Evolutionary conservation across 2,888 invertebrate genomes (phyloP).

Genomic region (Ceramica pisi): DNA sequence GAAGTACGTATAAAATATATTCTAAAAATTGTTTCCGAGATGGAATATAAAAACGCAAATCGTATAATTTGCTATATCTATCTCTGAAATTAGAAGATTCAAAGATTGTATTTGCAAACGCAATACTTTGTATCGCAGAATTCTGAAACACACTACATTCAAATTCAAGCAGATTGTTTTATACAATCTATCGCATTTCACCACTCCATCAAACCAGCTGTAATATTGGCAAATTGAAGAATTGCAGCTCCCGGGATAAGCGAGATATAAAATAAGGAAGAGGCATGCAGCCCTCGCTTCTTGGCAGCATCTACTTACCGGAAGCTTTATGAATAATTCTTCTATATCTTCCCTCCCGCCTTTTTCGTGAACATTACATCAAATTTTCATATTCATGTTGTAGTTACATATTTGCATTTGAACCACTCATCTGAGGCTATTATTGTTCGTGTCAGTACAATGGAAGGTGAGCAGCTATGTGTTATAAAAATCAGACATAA

Average conservation of each 20-base stretch:
- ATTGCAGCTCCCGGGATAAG: constrained; percentile 38
- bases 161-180: neutral
- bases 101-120: neutral
- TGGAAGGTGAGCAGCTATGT: constrained; percentile 26
- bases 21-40: neutral
- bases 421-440: constrained; percentile 53
- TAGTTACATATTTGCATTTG: constrained; percentile 63
- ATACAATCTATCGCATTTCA: constrained; percentile 28
- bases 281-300: constrained; percentile 54
- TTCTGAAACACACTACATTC: neutral
- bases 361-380: constrained; percentile 71
- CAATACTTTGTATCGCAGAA: neutral
- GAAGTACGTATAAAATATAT: neutral
- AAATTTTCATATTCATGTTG: constrained; percentile 67
- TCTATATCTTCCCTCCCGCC: constrained; percentile 65
- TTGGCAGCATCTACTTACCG: constrained; percentile 68
- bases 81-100: neutral
- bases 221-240: constrained; percentile 50
- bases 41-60: neutral
- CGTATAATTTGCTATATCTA: neutral
- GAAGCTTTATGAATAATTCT: constrained; percentile 80
- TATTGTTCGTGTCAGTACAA: constrained; percentile 37
- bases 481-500: constrained; percentile 23
- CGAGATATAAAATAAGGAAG: constrained; percentile 47
- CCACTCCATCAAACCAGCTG: constrained; percentile 23